These are phyloP conservation scores for Urocolius indicus DNA, from an alignment of 2,113 vertebrate species.

Conservation along the genomic window DNA sequence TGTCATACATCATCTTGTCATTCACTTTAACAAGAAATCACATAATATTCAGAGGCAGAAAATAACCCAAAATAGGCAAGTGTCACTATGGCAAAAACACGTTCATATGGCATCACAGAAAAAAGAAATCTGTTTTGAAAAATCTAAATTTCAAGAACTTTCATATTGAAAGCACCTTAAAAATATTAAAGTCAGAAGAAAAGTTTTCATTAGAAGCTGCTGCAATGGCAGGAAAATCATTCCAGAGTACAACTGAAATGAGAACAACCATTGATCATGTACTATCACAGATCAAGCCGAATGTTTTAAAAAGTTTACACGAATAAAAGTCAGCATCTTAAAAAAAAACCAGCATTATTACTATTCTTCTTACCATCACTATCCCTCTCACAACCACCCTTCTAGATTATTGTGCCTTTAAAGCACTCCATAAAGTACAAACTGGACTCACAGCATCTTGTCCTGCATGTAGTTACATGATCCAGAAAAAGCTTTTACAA, in stretches of 20 bases:
- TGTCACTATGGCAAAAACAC: neutral
- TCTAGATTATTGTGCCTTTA: neutral
- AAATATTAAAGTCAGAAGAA: neutral
- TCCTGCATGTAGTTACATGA: neutral
- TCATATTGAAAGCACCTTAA: neutral
- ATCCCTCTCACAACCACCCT: neutral
- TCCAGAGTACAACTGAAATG: neutral
- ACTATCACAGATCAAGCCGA: neutral
- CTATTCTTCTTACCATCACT: neutral
- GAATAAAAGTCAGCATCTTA: neutral
- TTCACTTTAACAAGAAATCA: slow-evolving; percentile 54
- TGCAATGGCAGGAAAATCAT: neutral
- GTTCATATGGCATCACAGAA: neutral
- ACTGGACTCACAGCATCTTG: neutral
- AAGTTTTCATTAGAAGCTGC: neutral
- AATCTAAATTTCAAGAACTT: neutral
- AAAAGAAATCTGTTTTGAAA: neutral
- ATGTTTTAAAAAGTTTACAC: neutral
- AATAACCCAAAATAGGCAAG: slow-evolving; percentile 7
- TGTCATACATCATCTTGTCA: slow-evolving; percentile 36
- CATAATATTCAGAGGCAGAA: slow-evolving; percentile 13
- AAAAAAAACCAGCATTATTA: neutral
- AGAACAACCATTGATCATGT: neutral
- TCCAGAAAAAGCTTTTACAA: neutral
- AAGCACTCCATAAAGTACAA: neutral